Conservation (phyloP, 2,797 vertebrate genomes). For the Gymnodraco acuticeps region DNA sequence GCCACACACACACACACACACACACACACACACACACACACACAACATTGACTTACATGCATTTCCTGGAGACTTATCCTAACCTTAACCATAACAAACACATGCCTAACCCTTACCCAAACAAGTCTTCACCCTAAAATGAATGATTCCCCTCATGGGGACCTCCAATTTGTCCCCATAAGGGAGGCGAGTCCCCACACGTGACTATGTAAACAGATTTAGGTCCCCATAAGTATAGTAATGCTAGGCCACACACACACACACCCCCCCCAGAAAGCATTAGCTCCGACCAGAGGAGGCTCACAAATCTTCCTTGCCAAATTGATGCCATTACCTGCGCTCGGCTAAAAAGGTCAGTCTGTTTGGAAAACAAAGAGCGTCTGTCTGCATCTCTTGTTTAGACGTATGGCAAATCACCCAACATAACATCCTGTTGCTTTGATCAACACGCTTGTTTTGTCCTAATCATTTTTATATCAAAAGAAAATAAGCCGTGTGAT, state of each 20-base stretch:
- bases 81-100: no score
- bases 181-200: no score
- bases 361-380: conserved; percentile 68
- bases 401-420: conserved; percentile 48
- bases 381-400: conserved; percentile 60
- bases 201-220: no score
- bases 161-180: no score
- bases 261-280: conserved; percentile 29
- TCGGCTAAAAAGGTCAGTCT: conserved; percentile 70
- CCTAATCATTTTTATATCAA: conserved; percentile 15
- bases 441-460: conserved; percentile 49
- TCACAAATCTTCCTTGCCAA: conserved; percentile 58
- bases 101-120: no score
- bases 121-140: no score
- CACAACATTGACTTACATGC: no score
- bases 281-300: conserved; percentile 36
- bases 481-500: conserved; percentile 8
- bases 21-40: no score
- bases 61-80: no score
- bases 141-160: no score
- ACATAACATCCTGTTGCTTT: conserved; percentile 52
- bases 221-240: no score
- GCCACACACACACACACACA: neutral
- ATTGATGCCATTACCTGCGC: conserved; percentile 75
- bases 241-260: no score